Conservation (phyloP, 2,113 vertebrate species). For the Toxostoma redivivum region DNA sequence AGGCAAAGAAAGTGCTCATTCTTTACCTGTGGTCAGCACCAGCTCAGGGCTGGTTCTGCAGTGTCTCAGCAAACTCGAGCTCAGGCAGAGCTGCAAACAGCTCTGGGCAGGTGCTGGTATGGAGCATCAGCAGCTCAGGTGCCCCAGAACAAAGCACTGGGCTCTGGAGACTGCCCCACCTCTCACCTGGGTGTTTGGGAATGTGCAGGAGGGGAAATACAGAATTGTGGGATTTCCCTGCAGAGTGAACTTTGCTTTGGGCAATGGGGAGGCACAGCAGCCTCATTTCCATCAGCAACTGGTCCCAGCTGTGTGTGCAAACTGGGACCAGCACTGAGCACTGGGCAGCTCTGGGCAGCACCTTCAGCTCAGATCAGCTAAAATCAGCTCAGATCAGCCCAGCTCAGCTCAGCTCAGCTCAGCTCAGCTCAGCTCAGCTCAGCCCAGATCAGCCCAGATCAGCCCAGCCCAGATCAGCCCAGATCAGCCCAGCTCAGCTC, state of each 20-base stretch:
- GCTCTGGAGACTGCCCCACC: neutral
- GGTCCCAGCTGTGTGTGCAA: neutral
- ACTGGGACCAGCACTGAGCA: rapidly evolving
- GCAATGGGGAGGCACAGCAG: neutral
- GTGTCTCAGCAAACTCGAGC: neutral
- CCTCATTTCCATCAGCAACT: neutral
- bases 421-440: too few species aligned
- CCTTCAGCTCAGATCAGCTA: too few species aligned
- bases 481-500: too few species aligned
- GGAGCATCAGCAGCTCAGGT: neutral
- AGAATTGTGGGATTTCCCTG: neutral
- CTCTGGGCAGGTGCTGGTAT: neutral
- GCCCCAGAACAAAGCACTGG: neutral
- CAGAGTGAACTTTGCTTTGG: neutral
- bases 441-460: too few species aligned
- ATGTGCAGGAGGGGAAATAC: neutral
- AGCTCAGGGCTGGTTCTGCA: neutral
- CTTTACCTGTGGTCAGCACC: neutral
- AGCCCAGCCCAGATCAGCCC: too few species aligned
- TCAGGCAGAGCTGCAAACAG: neutral
- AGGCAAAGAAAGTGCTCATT: neutral
- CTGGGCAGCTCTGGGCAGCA: too few species aligned
- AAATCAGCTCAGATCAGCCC: too few species aligned
- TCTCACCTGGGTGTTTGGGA: neutral
- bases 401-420: too few species aligned